Evolutionary conservation across 2,888 invertebrate species (phyloP).

Genomic region (Macaria liturata): DNA sequence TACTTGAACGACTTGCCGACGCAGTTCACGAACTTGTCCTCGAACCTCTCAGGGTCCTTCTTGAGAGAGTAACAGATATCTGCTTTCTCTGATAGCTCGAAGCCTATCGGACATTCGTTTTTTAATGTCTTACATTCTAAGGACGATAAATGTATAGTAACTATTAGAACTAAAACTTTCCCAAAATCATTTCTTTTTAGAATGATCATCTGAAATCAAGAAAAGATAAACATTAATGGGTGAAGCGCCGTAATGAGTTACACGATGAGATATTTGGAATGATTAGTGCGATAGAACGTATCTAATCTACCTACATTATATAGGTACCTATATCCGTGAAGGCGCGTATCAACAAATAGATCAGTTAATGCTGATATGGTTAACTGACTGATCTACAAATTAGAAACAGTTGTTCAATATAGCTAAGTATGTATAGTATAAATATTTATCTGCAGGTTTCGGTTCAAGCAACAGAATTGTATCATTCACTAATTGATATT

Average conservation of each 20-base stretch:
- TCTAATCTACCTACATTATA: constrained; percentile 40
- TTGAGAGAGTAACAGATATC: constrained; percentile 60
- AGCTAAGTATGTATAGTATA: too few species aligned
- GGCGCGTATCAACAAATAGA: constrained; percentile 36
- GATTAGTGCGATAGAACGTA: constrained; percentile 35
- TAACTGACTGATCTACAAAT: constrained; percentile 37
- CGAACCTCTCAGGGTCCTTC: constrained; percentile 66
- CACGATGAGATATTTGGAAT: constrained; percentile 29
- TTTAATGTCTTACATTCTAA: constrained; percentile 41
- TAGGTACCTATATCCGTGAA: constrained; percentile 21
- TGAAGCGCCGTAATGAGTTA: constrained; percentile 4
- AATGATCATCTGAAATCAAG: constrained; percentile 57
- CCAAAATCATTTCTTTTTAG: constrained; percentile 35
- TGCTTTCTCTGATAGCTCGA: constrained; percentile 47
- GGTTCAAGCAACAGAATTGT: too few species aligned
- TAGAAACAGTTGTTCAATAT: constrained; percentile 1
- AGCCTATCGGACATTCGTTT: constrained; percentile 66
- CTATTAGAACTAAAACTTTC: constrained; percentile 36
- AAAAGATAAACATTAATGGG: constrained; percentile 5
- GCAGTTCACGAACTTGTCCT: constrained; percentile 65
- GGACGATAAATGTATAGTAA: constrained; percentile 40
- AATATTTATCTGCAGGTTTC: too few species aligned
- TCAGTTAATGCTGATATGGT: constrained; percentile 41
- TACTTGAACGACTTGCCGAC: constrained; percentile 63
- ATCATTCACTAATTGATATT: too few species aligned